Conservation (phyloP, 2,113 vertebrate genomes). For the Scolopax mira region DNA sequence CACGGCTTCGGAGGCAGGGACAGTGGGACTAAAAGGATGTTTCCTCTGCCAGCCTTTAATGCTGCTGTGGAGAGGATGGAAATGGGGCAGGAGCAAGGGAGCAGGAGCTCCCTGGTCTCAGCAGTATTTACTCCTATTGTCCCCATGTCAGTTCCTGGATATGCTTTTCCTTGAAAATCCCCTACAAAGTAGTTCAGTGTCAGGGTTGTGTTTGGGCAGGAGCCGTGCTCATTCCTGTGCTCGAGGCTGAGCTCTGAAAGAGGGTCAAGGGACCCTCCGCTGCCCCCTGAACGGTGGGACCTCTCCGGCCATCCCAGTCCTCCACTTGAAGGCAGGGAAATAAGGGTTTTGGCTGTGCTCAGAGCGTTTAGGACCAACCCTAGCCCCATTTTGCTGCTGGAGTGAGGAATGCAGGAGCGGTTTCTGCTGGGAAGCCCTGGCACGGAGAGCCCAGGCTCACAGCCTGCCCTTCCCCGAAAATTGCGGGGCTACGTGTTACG, state of each 20-base stretch:
- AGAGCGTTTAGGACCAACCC: neutral
- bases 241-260: neutral
- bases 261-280: neutral
- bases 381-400: neutral
- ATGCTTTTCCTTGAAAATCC: neutral
- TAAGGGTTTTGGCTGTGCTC: neutral
- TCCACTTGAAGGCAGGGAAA: neutral
- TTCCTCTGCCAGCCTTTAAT: neutral
- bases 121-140: neutral
- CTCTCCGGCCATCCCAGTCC: neutral
- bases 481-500: neutral
- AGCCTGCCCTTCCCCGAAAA: conserved; percentile 41
- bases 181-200: neutral
- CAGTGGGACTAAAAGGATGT: neutral
- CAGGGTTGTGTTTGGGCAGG: neutral
- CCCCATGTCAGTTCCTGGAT: neutral
- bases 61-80: neutral
- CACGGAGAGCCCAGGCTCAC: neutral
- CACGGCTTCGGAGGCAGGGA: neutral
- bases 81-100: neutral
- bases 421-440: neutral
- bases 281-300: accelerated
- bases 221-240: neutral
- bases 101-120: neutral
- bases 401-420: neutral